Base-by-base conservation (phyloP, 2,113 vertebrate species). In the Equus quagga region DNA sequence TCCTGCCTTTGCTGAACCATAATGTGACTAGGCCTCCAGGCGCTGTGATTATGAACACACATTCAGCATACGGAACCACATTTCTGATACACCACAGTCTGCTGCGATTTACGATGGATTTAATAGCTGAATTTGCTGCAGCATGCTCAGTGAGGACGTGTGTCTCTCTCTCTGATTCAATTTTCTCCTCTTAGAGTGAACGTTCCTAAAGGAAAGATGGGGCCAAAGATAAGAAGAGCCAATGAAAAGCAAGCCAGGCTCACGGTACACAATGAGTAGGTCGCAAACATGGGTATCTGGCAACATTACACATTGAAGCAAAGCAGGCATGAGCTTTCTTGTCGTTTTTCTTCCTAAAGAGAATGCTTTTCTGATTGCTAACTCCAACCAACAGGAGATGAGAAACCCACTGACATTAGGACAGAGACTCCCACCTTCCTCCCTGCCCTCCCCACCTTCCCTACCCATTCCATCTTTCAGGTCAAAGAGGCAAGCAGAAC, bases 1-100 rank as follows among this genome's bases (percentile, higher is more conserved):
- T 91, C 96, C 73, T 93, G 96, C 93, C 76, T 87, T 92, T 85
- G 84, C 75, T 91, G 95, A 98, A 84, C 26, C 21, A 7, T 41
- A 96, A 72, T 41, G 88, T 36, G 72, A 89, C 41, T 36, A 56
- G 0, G 51, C 44, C 93, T 92, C 0, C 26, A 62, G 90, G 92
- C 84, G 8, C 49, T 94, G 58, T 81, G 56, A 79, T 78, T 67
- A 70, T 17, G 69, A 97, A 44, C 72, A 97, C 60, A 28, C 41
- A 82, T 86, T 82, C 85, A n/a, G 56, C 58, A 70, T 7, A 87
- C 17, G 44, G 87, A 89, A 96, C 89, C n/a, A 11, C 28, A 36
- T 6, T 96, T 76, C 73, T 88, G 60, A n/a, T 69, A 54, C 44
- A 54, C 80, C 62, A 46, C 72, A 0, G 21, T 86, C 89, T 67